phyloP scores from a whole-genome alignment of 2,113 vertebrate species.

The Oryzias curvinotus region DNA sequence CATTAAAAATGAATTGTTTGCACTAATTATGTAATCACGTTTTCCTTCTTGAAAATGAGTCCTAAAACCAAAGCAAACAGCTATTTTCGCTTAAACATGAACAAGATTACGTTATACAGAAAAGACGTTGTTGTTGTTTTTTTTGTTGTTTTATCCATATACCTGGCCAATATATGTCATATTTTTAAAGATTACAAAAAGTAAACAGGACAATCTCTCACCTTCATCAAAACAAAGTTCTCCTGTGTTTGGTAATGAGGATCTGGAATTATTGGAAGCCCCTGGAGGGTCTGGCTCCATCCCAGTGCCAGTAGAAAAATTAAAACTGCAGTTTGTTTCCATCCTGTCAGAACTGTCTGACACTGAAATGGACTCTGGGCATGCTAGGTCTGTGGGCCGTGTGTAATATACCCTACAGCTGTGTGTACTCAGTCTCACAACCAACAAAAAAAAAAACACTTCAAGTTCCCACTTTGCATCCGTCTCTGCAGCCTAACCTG shows the following conservation, averaged over 20 bases:
- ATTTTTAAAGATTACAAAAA: not conserved
- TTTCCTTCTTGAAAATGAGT: too few relatives aligned
- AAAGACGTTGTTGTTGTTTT: too few relatives aligned
- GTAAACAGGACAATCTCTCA: conserved; percentile 56
- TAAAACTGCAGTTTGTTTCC: conserved; percentile 35
- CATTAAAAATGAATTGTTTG: too few relatives aligned
- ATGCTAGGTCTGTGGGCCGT: conserved; percentile 24
- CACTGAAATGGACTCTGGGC: conserved; percentile 21
- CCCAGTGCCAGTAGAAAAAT: conserved; percentile 52
- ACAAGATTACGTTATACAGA: too few relatives aligned
- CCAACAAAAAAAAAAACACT: conserved; percentile 64
- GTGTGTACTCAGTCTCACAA: conserved; percentile 23
- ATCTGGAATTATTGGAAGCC: conserved; percentile 50
- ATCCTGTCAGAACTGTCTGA: conserved; percentile 43
- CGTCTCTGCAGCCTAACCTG: conserved; percentile 3
- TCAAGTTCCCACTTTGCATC: conserved; percentile 49
- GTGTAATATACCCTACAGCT: not conserved
- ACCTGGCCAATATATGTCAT: too few relatives aligned
- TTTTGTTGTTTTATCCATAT: not conserved
- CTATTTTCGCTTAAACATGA: too few relatives aligned
- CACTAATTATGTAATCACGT: too few relatives aligned
- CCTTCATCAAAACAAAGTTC: conserved; percentile 83
- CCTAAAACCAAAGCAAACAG: too few relatives aligned
- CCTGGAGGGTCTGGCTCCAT: conserved; percentile 49
- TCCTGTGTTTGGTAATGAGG: conserved; percentile 81